phyloP scores from a whole-genome alignment of 2,888 invertebrate species.

The Pharmacophagus antenor region DNA sequence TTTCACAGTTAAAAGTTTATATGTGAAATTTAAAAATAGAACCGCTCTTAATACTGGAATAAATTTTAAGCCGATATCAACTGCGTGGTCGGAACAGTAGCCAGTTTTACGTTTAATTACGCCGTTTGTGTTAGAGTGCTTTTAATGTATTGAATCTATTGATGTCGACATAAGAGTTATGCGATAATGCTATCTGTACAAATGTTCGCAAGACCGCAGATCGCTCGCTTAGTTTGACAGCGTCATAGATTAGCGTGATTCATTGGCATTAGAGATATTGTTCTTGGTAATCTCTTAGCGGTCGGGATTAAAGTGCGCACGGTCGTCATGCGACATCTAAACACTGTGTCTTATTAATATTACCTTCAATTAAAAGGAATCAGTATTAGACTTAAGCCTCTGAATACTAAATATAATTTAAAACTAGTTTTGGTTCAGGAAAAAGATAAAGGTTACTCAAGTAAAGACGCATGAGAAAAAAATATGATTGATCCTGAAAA shows the following conservation, averaged over 20 bases:
- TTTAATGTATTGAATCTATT: neutral
- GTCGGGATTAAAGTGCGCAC: constrained; percentile 17
- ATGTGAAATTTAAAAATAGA: neutral
- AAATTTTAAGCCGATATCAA: neutral
- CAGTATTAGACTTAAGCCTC: too few species aligned
- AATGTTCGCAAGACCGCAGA: constrained; percentile 34
- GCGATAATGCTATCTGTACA: constrained; percentile 1
- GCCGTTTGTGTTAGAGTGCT: neutral
- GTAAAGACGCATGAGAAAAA: too few species aligned
- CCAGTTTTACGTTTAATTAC: too few species aligned
- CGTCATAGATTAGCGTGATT: constrained; percentile 37
- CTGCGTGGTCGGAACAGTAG: too few species aligned
- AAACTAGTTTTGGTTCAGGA: too few species aligned
- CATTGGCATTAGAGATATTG: constrained; percentile 37
- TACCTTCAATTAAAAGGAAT: neutral
- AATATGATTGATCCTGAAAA: too few species aligned
- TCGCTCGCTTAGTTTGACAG: constrained; percentile 37
- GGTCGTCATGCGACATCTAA: neutral
- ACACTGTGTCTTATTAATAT: neutral
- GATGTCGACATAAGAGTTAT: neutral
- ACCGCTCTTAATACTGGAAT: neutral
- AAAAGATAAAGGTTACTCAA: too few species aligned
- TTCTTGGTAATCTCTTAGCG: constrained; percentile 33
- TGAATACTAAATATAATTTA: neutral
- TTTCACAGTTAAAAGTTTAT: neutral